Conservation (phyloP, 2,888 invertebrate species). For the Molanna angustata region DNA sequence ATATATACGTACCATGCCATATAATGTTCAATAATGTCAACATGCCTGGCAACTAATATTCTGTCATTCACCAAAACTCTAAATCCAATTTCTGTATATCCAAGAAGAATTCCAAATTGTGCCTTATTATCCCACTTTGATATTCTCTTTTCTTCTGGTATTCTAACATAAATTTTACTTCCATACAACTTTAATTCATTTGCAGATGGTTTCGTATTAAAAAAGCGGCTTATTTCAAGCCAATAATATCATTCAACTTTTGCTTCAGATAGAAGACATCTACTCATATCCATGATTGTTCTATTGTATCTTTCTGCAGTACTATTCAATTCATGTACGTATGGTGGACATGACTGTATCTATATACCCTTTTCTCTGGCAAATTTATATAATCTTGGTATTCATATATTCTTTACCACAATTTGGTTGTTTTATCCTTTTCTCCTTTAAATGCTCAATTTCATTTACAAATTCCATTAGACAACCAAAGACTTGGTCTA, state of each 20-base stretch:
- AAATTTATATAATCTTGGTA: slow-evolving; percentile 1
- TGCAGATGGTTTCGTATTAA: neutral
- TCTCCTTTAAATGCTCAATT: neutral
- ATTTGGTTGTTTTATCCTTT: neutral
- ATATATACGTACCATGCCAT: no score
- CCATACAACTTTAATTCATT: neutral
- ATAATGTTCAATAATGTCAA: neutral
- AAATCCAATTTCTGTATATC: no score
- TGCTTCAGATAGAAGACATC: neutral
- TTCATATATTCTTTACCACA: slow-evolving; percentile 4
- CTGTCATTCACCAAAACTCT: neutral
- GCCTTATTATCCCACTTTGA: neutral
- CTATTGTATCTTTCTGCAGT: neutral
- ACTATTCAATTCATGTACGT: slow-evolving; percentile 2
- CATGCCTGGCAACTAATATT: neutral
- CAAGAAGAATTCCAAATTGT: neutral
- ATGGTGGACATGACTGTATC: slow-evolving; percentile 4
- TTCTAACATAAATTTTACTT: neutral
- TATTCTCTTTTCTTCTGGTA: neutral
- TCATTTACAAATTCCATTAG: slow-evolving; percentile 1
- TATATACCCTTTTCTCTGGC: slow-evolving; percentile 1
- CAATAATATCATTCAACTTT: neutral
- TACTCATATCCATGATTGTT: neutral
- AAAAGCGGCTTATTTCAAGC: neutral
- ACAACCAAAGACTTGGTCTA: neutral